These are phyloP conservation scores for Bothrops jararaca DNA, from an alignment of 2,113 vertebrate genomes.

Conservation along the genomic window DNA sequence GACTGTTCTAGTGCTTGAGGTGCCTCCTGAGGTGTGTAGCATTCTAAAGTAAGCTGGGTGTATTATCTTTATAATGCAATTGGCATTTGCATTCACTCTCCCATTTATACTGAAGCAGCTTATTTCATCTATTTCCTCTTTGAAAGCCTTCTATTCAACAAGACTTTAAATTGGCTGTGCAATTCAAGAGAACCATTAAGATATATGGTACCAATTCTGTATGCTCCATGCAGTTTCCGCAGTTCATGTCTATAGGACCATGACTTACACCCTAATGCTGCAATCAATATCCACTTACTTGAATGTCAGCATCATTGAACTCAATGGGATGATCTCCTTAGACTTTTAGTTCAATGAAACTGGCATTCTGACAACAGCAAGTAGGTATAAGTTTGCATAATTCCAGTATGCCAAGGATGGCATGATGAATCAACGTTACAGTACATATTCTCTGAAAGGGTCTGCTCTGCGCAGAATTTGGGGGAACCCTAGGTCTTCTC, in stretches of 20 bases:
- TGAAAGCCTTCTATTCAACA: slow-evolving; percentile 1
- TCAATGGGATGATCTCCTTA: background rate
- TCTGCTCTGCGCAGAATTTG: background rate
- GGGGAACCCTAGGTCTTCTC: background rate
- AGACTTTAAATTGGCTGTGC: background rate
- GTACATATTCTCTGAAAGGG: background rate
- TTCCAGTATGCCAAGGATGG: background rate
- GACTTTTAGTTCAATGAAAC: background rate
- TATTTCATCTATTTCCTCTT: slow-evolving; percentile 23
- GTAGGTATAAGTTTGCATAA: background rate
- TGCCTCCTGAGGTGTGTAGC: slow-evolving; percentile 57
- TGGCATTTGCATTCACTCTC: slow-evolving; percentile 39
- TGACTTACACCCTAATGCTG: background rate
- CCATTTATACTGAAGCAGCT: slow-evolving; percentile 33
- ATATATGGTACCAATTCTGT: background rate
- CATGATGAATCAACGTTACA: background rate
- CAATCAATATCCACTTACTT: background rate
- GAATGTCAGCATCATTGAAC: background rate
- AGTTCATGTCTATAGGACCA: background rate
- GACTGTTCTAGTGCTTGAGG: slow-evolving; percentile 43
- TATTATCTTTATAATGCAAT: slow-evolving; percentile 32
- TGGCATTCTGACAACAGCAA: background rate
- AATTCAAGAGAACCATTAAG: slow-evolving; percentile 21
- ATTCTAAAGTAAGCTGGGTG: slow-evolving; percentile 60
- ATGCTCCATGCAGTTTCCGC: background rate